These are phyloP conservation scores for Dolichopus griseipennis DNA, from an alignment of 2,888 invertebrate species.

Conservation along the genomic window DNA sequence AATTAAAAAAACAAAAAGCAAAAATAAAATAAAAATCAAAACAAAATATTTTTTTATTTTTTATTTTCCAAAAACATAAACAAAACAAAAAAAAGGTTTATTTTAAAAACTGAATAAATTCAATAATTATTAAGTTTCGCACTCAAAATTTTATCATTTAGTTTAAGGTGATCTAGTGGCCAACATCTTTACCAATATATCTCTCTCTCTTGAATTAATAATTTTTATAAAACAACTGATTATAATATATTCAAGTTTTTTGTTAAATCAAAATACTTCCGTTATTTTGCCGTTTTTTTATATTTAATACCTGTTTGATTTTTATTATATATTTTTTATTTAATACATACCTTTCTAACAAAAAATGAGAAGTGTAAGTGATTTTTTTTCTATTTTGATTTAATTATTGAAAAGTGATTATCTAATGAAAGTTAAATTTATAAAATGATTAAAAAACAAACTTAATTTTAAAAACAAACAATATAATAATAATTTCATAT, in stretches of 20 bases:
- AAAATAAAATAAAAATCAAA: not conserved
- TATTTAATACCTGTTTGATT: too few species aligned
- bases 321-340: not conserved
- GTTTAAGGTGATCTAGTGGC: conserved; percentile 12
- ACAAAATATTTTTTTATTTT: too few species aligned
- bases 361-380: conserved; percentile 2
- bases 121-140: conserved; percentile 1
- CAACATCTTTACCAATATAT: not conserved
- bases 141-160: conserved; percentile 7
- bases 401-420: not conserved
- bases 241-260: not conserved
- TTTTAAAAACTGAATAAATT: not conserved
- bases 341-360: not conserved
- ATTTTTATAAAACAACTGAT: too few species aligned
- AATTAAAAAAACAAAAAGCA: not conserved
- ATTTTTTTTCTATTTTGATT: not conserved
- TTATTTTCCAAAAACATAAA: not conserved
- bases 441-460: too few species aligned
- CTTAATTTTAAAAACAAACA: not conserved
- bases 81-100: not conserved
- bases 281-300: not conserved
- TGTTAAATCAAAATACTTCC: not conserved
- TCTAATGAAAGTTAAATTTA: not conserved
- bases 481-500: not conserved
- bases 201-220: not conserved